Conservation (phyloP, 2,888 invertebrate species). For the Ganaspis brasiliensis region DNA sequence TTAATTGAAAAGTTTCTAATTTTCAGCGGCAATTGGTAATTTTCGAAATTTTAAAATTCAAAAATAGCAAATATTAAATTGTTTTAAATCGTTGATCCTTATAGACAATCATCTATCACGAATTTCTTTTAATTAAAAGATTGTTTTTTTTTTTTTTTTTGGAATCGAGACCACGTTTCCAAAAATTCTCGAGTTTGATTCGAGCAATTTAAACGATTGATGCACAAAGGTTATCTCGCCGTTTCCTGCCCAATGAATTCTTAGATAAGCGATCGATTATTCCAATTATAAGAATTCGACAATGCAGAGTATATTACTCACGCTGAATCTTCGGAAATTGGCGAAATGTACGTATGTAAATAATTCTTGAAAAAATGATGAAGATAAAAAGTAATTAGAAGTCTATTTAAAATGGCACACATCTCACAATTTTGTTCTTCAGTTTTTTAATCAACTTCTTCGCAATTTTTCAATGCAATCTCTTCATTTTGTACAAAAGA, state of each 20-base stretch:
- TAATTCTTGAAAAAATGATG: slow-evolving; percentile 49
- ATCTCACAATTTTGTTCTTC: slow-evolving; percentile 60
- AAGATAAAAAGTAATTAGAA: slow-evolving; percentile 9
- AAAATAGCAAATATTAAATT: no score
- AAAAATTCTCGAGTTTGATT: slow-evolving; percentile 33
- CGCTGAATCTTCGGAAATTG: slow-evolving; percentile 60
- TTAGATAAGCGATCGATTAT: slow-evolving; percentile 62
- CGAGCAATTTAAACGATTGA: slow-evolving; percentile 64
- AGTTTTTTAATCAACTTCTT: slow-evolving; percentile 39
- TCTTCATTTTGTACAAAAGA: slow-evolving; percentile 61
- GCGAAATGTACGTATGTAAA: slow-evolving; percentile 65
- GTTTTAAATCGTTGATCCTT: background rate
- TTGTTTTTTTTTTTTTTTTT: no score
- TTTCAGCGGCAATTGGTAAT: no score
- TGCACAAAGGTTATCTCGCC: slow-evolving; percentile 70
- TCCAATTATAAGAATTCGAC: slow-evolving; percentile 5
- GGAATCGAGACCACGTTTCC: no score
- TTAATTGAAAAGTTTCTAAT: no score
- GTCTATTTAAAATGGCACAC: slow-evolving; percentile 56
- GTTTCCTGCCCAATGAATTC: slow-evolving; percentile 61
- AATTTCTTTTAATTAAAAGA: no score
- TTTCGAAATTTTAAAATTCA: no score
- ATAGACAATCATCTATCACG: background rate
- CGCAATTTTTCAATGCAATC: slow-evolving; percentile 59
- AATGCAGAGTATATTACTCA: slow-evolving; percentile 56